Base-by-base conservation (phyloP, 1,140 invertebrate species). In the Atopsyche davidsoni region DNA sequence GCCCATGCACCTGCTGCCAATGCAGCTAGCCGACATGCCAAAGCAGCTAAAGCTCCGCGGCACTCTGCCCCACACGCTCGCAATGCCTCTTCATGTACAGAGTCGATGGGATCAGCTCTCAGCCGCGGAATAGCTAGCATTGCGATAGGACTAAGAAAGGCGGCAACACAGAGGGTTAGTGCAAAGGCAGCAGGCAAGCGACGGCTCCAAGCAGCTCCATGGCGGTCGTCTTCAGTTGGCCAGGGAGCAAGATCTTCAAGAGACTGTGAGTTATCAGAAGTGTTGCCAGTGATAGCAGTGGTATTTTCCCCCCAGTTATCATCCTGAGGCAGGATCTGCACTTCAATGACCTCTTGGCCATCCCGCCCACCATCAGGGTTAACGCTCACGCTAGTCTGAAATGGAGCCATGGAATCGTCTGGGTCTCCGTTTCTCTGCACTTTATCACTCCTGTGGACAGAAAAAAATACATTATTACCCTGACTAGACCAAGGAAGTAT, bases 261-360 rank as follows among this genome's bases (percentile, higher is more conserved):
- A 1, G 93, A 96, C 54, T 91, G 86, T 1, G 91, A 94, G 53
- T 88, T 86, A 65, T 97, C 94, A 0, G 92, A 96, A 2, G 93
- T 97, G 61, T 96, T 96, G 13, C 93, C 94, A 3, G 96, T 98
- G 17, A 98, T 86, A 0, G 92, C 94, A 3, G 95, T 98, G 0
- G 92, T 96, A 62, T 93, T 96, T 71, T 98, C 96, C 24, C 91
- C 93, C 95, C 95, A 98, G 65, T 95, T 96, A 63, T 98, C 95
- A 76, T 97, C 93, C 71, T 94, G 84, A 0, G 92, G 91, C 32
- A 97, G 68, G 54, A 95, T 94, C 72, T 94, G 90, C 38, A 95
- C 91, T 72, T 92, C 87, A 32, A 92, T 90, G 4, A 90, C 85
- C 69, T 92, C 87, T 63, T 87, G 84, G 2, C 79, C 86, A 49